These are phyloP conservation scores for Xenopus laevis DNA, from an alignment of 2,113 vertebrate species.

Conservation along the genomic window DNA sequence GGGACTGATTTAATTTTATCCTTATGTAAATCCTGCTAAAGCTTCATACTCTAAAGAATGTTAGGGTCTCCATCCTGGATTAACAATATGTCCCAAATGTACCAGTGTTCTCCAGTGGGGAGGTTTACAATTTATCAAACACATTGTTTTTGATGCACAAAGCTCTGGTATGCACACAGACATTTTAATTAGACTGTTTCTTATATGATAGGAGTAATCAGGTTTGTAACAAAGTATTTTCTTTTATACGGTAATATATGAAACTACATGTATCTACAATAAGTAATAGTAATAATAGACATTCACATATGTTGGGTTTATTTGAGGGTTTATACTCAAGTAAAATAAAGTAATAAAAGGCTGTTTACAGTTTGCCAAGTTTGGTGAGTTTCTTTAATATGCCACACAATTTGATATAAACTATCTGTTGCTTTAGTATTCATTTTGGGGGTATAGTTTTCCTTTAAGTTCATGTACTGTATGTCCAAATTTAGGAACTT, in stretches of 20 bases:
- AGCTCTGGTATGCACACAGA: background rate
- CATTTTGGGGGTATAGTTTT: too few relatives aligned
- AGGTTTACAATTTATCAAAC: background rate
- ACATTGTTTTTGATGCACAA: background rate
- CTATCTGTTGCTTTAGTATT: too few relatives aligned
- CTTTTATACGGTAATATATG: too few relatives aligned
- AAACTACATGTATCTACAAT: too few relatives aligned
- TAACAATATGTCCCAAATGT: background rate
- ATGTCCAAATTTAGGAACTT: too few relatives aligned
- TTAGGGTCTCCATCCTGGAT: background rate
- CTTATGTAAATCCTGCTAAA: background rate
- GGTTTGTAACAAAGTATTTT: too few relatives aligned
- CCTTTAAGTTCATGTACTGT: too few relatives aligned
- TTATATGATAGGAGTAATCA: background rate
- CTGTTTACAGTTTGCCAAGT: too few relatives aligned
- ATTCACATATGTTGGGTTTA: background rate
- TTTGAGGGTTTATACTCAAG: background rate
- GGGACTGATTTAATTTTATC: slow-evolving; percentile 12
- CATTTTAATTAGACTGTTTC: slow-evolving; percentile 1
- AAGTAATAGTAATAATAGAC: background rate
- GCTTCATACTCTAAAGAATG: slow-evolving; percentile 5
- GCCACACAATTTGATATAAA: too few relatives aligned
- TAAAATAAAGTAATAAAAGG: too few relatives aligned
- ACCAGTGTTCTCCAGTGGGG: background rate
- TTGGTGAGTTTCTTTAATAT: too few relatives aligned